Conservation (phyloP, 2,797 vertebrate species). For the Heterohyrax brucei region DNA sequence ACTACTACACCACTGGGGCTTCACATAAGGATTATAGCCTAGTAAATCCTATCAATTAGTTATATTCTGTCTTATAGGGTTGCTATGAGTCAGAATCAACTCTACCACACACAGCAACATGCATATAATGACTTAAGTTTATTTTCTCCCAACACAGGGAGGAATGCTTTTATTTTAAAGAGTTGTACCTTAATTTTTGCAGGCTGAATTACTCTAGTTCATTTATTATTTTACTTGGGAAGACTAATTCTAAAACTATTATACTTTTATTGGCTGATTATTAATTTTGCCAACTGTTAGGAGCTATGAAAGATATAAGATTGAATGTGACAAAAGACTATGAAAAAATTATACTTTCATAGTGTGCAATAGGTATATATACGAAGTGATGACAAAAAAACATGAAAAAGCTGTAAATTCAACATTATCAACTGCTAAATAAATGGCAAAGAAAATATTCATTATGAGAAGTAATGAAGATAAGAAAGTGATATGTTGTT, state of each 20-base stretch:
- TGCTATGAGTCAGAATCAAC: too few relatives aligned
- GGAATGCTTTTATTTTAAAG: slow-evolving; percentile 28
- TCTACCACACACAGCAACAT: too few relatives aligned
- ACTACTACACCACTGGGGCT: too few relatives aligned
- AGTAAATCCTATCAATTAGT: too few relatives aligned
- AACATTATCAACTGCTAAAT: neutral
- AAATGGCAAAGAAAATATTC: neutral
- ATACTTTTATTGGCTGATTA: neutral
- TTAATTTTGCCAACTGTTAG: slow-evolving; percentile 17
- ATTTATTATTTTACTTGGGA: slow-evolving; percentile 29
- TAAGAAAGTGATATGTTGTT: slow-evolving; percentile 3
- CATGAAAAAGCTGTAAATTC: neutral
- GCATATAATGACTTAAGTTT: neutral
- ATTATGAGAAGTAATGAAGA: neutral
- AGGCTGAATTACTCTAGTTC: neutral
- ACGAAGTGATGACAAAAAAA: neutral
- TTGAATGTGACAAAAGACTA: neutral
- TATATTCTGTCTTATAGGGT: too few relatives aligned
- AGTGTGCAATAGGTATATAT: neutral
- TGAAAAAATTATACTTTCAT: neutral
- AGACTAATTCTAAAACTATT: slow-evolving; percentile 24
- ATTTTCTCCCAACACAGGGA: neutral
- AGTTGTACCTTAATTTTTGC: neutral
- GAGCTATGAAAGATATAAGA: neutral
- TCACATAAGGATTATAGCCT: too few relatives aligned